These are phyloP conservation scores for Baryphthengus martii DNA, from an alignment of 2,113 vertebrate species.

Conservation along the genomic window DNA sequence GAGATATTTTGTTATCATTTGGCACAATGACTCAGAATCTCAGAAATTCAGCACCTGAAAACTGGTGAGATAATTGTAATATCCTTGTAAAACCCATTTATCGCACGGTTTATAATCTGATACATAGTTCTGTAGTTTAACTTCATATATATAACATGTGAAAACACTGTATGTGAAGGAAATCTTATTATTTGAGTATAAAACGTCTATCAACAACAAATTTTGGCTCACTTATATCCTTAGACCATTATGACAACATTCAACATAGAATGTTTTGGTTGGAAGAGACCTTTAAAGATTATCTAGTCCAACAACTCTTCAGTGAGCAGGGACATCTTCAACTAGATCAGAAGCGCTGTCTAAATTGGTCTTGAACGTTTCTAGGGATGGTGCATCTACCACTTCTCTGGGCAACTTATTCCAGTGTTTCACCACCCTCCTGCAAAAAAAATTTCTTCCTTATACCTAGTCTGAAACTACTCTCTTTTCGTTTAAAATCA, in stretches of 20 bases:
- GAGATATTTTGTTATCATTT: background rate
- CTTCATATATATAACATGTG: background rate
- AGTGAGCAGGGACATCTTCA: too few relatives aligned
- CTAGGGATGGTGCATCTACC: too few relatives aligned
- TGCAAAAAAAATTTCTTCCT: too few relatives aligned
- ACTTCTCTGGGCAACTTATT: too few relatives aligned
- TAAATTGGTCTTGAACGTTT: too few relatives aligned
- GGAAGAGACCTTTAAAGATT: too few relatives aligned
- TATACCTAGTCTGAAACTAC: too few relatives aligned
- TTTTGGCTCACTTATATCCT: background rate
- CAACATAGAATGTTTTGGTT: too few relatives aligned
- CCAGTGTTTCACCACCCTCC: too few relatives aligned
- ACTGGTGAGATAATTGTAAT: background rate
- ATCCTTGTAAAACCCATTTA: background rate
- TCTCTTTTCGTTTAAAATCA: too few relatives aligned
- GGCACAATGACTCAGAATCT: background rate
- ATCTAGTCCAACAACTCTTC: too few relatives aligned
- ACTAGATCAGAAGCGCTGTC: too few relatives aligned
- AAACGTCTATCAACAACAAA: background rate
- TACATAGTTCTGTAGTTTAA: background rate
- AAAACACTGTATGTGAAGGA: background rate
- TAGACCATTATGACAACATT: background rate
- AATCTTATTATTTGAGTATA: background rate
- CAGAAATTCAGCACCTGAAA: background rate
- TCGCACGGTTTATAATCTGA: background rate